Evolutionary conservation across 1,140 invertebrate genomes (phyloP).

Genomic region (Ceratoteleas bidentatus): DNA sequence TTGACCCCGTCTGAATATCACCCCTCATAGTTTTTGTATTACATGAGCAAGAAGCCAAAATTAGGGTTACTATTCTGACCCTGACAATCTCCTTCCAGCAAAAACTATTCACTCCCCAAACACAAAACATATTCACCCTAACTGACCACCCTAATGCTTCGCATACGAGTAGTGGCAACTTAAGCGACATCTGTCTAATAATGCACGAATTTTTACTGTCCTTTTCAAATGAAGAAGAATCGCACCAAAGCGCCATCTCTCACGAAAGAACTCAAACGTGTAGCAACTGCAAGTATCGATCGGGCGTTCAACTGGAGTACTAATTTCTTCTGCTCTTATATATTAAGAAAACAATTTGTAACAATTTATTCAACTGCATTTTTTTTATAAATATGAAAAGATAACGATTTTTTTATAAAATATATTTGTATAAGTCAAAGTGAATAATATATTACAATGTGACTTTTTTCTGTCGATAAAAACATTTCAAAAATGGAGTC

Average conservation of each 20-base stretch:
- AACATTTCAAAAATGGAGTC: too few species aligned
- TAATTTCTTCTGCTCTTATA: too few species aligned
- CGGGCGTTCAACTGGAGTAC: constrained; percentile 2
- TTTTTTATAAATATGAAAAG: too few species aligned
- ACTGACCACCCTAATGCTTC: neutral
- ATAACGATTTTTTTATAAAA: too few species aligned
- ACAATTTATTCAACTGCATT: too few species aligned
- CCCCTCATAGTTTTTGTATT: constrained; percentile 4
- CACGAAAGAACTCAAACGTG: constrained; percentile 40
- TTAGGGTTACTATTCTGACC: constrained; percentile 22
- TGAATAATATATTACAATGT: too few species aligned
- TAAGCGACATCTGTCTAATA: constrained; percentile 60
- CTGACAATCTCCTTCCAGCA: neutral
- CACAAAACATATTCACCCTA: constrained; percentile 18
- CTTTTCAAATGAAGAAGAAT: constrained; percentile 27
- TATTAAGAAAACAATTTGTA: too few species aligned
- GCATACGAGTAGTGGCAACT: constrained; percentile 30
- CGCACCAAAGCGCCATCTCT: constrained; percentile 64
- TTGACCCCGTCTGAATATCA: neutral
- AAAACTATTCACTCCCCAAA: constrained; percentile 11
- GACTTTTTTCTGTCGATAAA: too few species aligned
- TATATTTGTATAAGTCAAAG: too few species aligned
- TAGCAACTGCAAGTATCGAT: constrained; percentile 49
- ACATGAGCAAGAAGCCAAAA: neutral
- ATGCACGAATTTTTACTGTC: constrained; percentile 36